Evolutionary conservation across 2,113 vertebrate species (phyloP), one percentile per base, ranked within the genome.

Genomic region (Mola mola): DNA sequence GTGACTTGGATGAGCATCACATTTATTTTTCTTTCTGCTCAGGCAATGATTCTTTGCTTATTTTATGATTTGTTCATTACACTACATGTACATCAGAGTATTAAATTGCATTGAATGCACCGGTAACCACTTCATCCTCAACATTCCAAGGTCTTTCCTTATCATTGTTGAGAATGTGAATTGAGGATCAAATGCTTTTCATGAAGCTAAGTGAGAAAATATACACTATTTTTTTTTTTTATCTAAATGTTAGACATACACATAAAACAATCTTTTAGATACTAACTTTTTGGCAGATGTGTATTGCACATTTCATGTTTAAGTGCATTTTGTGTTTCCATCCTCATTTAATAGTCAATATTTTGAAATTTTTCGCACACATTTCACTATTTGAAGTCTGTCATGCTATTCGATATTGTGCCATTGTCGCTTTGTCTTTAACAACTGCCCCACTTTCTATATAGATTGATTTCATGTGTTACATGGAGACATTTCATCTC

Each of bases 401-500:
- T 20, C 29, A 8, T 11, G 19, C 6, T 52, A n/a, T 40, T 4
- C n/a, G n/a, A 21, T 29, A 12, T 28, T 65, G 37, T 50, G 55
- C 53, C 41, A 40, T 65, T 78, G 55, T 70, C 41, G n/a, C 16
- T 15, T 53, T 60, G 51, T 55, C 24, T 40, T 41, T 24, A 68
- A 43, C 60, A 75, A 63, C 49, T 51, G 48, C 57, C 36, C 47
- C 47, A 22, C 25, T 69, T 60, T 75, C 46, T 58, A 42, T 52
- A 78, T 55, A 68, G 78, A 84, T 79, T 78, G 80, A 80, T 76
- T 59, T 67, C 43, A 44, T n/a, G 43, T 79, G 79, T 62, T 80
- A 72, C 60, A 58, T 58, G 34, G 40, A 79, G 44, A 72, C 73
- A 66, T 82, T 84, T 75, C 64, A 49, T 60, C 64, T 66, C 52